A percentile compares a stretch with the other conserved stretches of the same genome.
Conservation (phyloP, 2,888 invertebrate species). For the Plagodis dolabraria region DNA sequence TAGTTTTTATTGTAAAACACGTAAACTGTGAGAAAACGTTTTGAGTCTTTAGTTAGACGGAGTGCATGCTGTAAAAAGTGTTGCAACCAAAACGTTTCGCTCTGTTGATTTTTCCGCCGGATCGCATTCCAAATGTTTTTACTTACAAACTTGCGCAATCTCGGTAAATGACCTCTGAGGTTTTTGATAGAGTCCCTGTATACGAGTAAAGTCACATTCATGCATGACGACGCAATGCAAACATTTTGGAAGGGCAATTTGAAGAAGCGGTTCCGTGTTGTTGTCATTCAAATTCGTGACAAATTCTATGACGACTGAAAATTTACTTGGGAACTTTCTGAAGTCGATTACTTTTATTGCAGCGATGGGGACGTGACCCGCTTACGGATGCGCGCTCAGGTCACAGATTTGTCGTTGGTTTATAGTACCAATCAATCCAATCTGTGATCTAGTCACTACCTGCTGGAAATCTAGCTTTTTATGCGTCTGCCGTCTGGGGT, state of each 20-base stretch:
- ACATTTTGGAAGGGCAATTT: conserved; percentile 32
- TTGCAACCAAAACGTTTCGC: conserved; percentile 40
- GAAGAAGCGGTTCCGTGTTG: conserved; percentile 49
- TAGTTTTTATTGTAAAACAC: conserved; percentile 18
- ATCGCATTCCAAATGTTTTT: conserved; percentile 50
- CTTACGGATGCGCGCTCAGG: conserved; percentile 64
- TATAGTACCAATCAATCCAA: conserved; percentile 81
- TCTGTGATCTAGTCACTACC: conserved; percentile 76
- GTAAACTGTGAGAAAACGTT: conserved; percentile 23
- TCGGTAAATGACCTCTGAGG: conserved; percentile 39
- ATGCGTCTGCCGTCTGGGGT: conserved; percentile 79
- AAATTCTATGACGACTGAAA: conserved; percentile 55
- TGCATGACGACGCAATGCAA: conserved; percentile 24
- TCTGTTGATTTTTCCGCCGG: conserved; percentile 51
- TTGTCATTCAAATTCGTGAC: conserved; percentile 57
- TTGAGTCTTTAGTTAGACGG: conserved; percentile 12
- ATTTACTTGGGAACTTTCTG: conserved; percentile 54
- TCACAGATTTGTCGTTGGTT: conserved; percentile 73
- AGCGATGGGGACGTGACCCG: conserved; percentile 65
- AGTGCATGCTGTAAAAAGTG: conserved; percentile 33
- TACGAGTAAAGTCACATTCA: conserved; percentile 29
- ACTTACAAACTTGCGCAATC: conserved; percentile 45
- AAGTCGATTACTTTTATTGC: conserved; percentile 68
- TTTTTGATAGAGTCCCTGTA: conserved; percentile 28
- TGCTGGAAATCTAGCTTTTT: conserved; percentile 80